Evolutionary conservation across 2,797 vertebrate species (phyloP), one percentile per base, ranked within the genome.

Genomic region (Otolemur crassicaudatus): DNA sequence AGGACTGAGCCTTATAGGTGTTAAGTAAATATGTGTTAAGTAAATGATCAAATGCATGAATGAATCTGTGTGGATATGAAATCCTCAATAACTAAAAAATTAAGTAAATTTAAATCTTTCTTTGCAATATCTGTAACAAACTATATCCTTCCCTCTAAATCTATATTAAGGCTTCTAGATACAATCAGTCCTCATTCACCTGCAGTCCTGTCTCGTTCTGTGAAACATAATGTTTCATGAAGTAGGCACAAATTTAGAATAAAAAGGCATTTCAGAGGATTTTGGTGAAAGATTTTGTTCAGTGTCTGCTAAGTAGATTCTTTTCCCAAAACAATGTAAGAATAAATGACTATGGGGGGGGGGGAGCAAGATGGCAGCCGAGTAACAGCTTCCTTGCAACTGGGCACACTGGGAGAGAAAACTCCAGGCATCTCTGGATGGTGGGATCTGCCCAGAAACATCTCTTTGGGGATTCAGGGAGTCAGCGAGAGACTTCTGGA

Each of bases 201-300:
- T 60, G 88, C 23, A 46, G 4, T 61, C 69, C 37, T 77, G 6
- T 63, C 92, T 60, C 2, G 93, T 3, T 0, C 80, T 91, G 20
- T 61, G 1, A 80, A 56, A 89, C 69, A 31, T 63, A 27, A 34
- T 77, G 79, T 95, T 94, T 91, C 5, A 76, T 91, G 19, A 92
- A 94, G 29, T 63, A 67, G 29, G 56, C 90, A 97, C 83, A 69
- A 76, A 25, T 61, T 1, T 58, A 96, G 82, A 85, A 34, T 93
- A 94, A 83, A 96, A 90, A 94, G 58, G 85, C 75, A 97, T 96
- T 72, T 95, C 94, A 93, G 2, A 34, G 89, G 87, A 83, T 86
- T 89, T 94, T n/a, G 25, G 46, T 95, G 73, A 87, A 90, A 97
- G 43, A 75, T 67, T 94, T 96, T 58, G 7, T 90, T 90, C 49